Percentiles rank a stretch among this genome's conserved stretches.
phyloP scores from a whole-genome alignment of 1,140 invertebrate genomes.

The Polypedilum vanderplanki region DNA sequence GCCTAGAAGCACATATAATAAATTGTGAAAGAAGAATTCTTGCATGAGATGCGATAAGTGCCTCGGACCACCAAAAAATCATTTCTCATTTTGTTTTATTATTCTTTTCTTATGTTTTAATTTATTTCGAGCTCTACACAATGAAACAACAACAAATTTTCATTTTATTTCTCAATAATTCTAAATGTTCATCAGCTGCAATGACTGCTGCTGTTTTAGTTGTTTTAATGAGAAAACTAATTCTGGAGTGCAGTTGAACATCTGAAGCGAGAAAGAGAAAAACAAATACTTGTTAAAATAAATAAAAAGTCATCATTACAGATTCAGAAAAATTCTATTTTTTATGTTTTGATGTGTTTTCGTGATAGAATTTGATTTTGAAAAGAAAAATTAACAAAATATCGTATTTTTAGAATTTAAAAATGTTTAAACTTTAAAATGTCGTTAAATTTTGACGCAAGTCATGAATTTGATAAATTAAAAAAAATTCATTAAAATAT shows the following conservation, averaged over 20 bases:
- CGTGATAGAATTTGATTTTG: too few species aligned
- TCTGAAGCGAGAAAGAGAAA: slow-evolving; percentile 6
- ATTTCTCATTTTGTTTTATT: neutral
- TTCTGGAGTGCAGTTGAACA: neutral
- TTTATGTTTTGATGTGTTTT: too few species aligned
- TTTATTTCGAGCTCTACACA: neutral
- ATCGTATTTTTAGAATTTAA: too few species aligned
- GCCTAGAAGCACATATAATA: neutral
- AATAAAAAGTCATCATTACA: slow-evolving; percentile 19
- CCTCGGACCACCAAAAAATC: neutral
- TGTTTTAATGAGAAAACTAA: slow-evolving; percentile 14
- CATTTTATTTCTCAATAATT: neutral
- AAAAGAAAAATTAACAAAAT: too few species aligned
- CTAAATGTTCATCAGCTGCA: slow-evolving; percentile 18
- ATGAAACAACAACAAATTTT: neutral
- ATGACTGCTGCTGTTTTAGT: slow-evolving; percentile 10
- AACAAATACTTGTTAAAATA: slow-evolving; percentile 14
- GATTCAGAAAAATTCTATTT: too few species aligned
- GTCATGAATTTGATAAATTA: too few species aligned
- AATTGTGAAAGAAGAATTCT: too few species aligned
- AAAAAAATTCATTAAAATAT: too few species aligned
- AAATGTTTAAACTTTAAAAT: too few species aligned
- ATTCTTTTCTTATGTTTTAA: neutral
- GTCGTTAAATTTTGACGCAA: too few species aligned
- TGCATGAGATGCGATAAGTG: neutral